Conservation (phyloP, 2,888 invertebrate species). For the Chrysotoxum bicinctum region DNA sequence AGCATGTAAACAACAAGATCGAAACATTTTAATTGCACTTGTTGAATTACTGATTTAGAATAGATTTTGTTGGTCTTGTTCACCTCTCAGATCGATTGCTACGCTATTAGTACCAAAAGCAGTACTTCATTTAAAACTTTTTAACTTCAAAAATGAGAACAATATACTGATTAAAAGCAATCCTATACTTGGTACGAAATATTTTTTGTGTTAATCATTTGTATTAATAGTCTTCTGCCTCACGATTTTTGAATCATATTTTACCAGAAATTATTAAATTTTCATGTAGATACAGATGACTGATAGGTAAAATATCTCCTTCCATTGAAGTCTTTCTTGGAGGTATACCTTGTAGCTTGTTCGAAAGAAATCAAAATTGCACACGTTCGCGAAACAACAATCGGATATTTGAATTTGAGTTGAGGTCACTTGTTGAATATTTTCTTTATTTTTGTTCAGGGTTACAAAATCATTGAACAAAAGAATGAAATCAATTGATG, state of each 20-base stretch:
- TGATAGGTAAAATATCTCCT: neutral
- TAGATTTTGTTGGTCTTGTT: no score
- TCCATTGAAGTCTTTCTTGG: neutral
- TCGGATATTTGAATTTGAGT: neutral
- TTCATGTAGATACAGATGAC: neutral
- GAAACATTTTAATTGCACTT: no score
- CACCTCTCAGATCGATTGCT: no score
- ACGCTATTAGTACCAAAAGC: no score
- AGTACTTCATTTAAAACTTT: no score
- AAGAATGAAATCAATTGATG: constrained; percentile 48
- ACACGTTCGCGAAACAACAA: constrained; percentile 2
- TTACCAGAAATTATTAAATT: constrained; percentile 4
- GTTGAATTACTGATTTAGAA: no score
- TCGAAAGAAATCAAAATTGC: neutral
- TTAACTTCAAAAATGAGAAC: no score
- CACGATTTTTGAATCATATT: constrained; percentile 31
- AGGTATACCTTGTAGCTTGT: neutral
- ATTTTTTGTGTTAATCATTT: neutral
- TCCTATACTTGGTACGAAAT: neutral
- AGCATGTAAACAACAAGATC: no score
- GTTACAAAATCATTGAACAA: constrained; percentile 28
- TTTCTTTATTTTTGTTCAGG: neutral
- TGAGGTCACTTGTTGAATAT: constrained; percentile 10
- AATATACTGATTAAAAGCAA: neutral
- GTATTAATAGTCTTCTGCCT: neutral